Base-by-base conservation (phyloP, 2,113 vertebrate species). In the Brachionichthys hirsutus region DNA sequence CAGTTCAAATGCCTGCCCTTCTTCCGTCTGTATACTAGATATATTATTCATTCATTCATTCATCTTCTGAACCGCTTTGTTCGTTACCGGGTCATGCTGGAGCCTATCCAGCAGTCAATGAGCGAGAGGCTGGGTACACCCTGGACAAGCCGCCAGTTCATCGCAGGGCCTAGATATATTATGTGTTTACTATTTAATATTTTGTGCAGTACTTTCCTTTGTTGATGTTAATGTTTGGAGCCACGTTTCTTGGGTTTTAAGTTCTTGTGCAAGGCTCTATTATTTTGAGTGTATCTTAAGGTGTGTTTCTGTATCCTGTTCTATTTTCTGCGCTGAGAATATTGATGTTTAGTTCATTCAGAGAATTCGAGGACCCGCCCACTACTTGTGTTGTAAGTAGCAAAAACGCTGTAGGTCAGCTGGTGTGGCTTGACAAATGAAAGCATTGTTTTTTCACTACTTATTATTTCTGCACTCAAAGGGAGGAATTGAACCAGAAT, bases 291-390 rank as follows among this genome's bases (percentile, higher is more conserved):
- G 11, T 20, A n/a, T 52, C 3, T 54, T 0, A 12, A 19, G 4
- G 3, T 41, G 40, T 52, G 40, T 55, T 16, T 56, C n/a, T 47
- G n/a, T 54, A 55, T 45, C 47, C 24, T 14, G 17, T 6, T 38
- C 42, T 17, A 16, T 20, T 8, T 40, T 42, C 43, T 50, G 10
- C 41, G 48, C 13, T 35, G 43, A 30, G 43, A 73, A 58, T 77
- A 56, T 54, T 74, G 77, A 80, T 79, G 44, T 71, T 46, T 24
- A 68, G 62, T 85, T 77, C 84, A 84, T 87, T 87, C 77, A 87
- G 68, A 82, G 73, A 78, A 76, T 81, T 62, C 45, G 54, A 50
- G 55, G 36, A 50, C 58, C 74, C 74, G 74, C 87, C 85, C 68
- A 82, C 83, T 38, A 18, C 38, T 14, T 59, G 3, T 61, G 78